Evolutionary conservation across 2,113 vertebrate genomes (phyloP), one percentile per base, ranked within the genome.

Genomic region (Erinaceus europaeus): DNA sequence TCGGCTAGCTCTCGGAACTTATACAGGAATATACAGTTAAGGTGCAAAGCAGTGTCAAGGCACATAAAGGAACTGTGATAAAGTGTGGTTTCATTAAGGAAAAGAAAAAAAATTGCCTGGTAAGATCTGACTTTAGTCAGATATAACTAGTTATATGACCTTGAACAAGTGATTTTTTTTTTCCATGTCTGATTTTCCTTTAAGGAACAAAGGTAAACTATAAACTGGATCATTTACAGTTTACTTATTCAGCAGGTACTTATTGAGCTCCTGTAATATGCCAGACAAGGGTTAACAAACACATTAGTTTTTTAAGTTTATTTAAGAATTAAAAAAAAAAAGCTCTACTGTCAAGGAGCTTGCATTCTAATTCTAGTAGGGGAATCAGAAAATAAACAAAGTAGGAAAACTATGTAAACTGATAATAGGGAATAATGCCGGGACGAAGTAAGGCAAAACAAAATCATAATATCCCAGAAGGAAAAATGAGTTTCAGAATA

Each of bases 11-110:
- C n/a, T n/a, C n/a, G n/a, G n/a, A n/a, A n/a, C n/a, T n/a, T n/a
- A n/a, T n/a, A n/a, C n/a, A n/a, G 32, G 17, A 23, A 78, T 55
- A 87, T 18, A 62, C 18, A 57, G 18, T n/a, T 87, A 88, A 73
- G 36, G 64, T 14, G 8, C 14, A 83, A 42, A 36, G 65, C 57
- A 72, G 55, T 73, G 68, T 38, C 77, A 92, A 82, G 75, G 69
- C 62, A 91, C 25, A 79, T n/a, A 83, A 91, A 92, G 62, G 29
- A 90, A 88, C 44, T 62, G n/a, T 79, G 71, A 88, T n/a, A 81
- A 85, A 84, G 50, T 23, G 42, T 61, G n/a, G 25, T 42, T 64
- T 91, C 42, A 32, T 65, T 68, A 12, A 64, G 55, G 55, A 61
- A 38, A 40, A 61, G 59, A 40, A 62, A 18, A 55, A 68, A 20